Evolutionary conservation across 2,888 invertebrate species (phyloP).

Genomic region (Platycheirus rosarum): DNA sequence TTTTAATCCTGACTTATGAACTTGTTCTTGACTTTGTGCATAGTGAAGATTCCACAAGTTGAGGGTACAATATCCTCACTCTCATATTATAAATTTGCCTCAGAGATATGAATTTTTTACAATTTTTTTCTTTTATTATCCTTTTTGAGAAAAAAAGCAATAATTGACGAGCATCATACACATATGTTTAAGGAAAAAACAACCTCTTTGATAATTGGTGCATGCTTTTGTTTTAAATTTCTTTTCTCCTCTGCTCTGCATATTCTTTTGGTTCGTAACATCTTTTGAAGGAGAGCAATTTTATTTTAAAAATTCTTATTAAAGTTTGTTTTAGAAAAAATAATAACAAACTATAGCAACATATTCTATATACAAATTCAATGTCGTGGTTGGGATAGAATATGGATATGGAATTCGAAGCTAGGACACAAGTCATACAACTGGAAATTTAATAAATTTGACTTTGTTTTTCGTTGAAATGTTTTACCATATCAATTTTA

Average conservation of each 20-base stretch:
- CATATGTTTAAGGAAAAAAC: not conserved
- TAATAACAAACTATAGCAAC: not conserved
- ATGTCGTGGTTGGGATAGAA: not conserved
- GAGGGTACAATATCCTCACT: not conserved
- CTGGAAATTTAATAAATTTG: slow-evolving; percentile 11
- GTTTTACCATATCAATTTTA: not conserved
- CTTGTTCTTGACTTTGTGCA: slow-evolving; percentile 31
- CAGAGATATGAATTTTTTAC: not conserved
- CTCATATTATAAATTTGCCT: not conserved
- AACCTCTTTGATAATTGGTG: slow-evolving; percentile 50
- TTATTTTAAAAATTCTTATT: slow-evolving; percentile 7
- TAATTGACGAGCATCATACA: slow-evolving; percentile 25
- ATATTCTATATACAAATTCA: not conserved
- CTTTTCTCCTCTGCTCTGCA: slow-evolving; percentile 6
- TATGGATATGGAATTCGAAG: not conserved
- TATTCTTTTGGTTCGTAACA: not conserved
- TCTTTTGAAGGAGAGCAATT: slow-evolving; percentile 2
- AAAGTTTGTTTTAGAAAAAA: slow-evolving; percentile 7
- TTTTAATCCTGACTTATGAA: slow-evolving; percentile 32
- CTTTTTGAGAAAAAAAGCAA: slow-evolving; percentile 10
- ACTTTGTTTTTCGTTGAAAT: not conserved
- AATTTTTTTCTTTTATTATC: slow-evolving; percentile 15
- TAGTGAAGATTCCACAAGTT: slow-evolving; percentile 25
- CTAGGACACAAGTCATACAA: not conserved
- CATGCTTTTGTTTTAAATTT: slow-evolving; percentile 38